phyloP scores from a whole-genome alignment of 1,140 invertebrate species.

The Apocrypta bakeri region DNA sequence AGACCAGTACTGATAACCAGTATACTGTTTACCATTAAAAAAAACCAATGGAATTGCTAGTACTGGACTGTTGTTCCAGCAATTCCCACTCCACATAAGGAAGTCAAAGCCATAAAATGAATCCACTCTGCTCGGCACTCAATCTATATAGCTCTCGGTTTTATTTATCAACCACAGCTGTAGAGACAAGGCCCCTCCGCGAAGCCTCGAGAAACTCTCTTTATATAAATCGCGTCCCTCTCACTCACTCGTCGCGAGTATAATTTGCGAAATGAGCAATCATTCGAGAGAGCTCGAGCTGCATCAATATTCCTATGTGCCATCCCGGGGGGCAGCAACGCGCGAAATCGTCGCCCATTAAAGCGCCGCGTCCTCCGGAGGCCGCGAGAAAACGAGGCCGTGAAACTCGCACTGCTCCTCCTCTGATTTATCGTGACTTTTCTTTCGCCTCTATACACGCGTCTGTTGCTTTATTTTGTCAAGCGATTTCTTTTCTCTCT shows the following conservation, averaged over 20 bases:
- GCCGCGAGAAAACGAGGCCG: constrained; percentile 43
- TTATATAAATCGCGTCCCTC: not conserved
- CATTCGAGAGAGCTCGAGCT: not conserved
- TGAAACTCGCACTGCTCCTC: constrained; percentile 41
- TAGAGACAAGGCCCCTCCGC: not conserved
- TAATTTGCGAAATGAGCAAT: constrained; percentile 31
- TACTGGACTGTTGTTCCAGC: too few species aligned
- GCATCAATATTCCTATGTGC: constrained; percentile 24
- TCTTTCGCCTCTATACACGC: not conserved
- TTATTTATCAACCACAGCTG: not conserved
- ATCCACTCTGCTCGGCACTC: not conserved
- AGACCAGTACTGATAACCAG: too few species aligned
- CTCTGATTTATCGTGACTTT: constrained; percentile 27
- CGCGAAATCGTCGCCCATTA: constrained; percentile 35
- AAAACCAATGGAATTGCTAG: too few species aligned
- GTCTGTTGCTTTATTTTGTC: too few species aligned
- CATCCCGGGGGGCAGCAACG: not conserved
- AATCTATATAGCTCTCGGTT: not conserved
- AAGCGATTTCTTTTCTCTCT: not conserved
- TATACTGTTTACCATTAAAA: too few species aligned
- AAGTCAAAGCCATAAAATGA: not conserved
- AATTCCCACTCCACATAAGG: not conserved
- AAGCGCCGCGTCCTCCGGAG: constrained; percentile 14
- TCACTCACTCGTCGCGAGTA: not conserved
- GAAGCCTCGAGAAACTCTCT: not conserved